Conservation (phyloP, 2,797 vertebrate species). For the Rhinophrynus dorsalis region DNA sequence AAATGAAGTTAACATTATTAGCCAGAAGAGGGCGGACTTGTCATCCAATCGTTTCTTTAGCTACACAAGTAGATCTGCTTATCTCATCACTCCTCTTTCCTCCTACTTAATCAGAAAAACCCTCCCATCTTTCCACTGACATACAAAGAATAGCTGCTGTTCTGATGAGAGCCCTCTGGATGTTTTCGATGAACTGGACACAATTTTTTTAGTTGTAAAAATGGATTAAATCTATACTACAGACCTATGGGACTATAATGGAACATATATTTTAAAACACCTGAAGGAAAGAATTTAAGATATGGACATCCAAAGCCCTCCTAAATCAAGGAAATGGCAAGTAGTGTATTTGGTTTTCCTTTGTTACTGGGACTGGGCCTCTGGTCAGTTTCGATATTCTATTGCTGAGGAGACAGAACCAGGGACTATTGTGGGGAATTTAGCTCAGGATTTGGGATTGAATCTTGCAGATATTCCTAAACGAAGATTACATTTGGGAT, state of each 20-base stretch:
- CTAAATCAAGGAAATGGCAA: no score
- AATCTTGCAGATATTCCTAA: slow-evolving; percentile 66
- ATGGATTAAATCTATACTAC: neutral
- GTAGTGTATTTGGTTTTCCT: no score
- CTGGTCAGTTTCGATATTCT: no score
- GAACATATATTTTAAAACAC: neutral
- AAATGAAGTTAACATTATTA: neutral
- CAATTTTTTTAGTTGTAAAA: neutral
- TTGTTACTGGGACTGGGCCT: no score
- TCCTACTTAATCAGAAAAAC: slow-evolving; percentile 4
- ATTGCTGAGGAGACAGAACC: no score
- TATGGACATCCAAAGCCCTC: no score
- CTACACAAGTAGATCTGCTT: neutral
- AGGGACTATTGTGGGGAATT: no score
- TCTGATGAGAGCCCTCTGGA: neutral
- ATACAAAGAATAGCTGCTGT: slow-evolving; percentile 19
- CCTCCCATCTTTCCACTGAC: slow-evolving; percentile 10
- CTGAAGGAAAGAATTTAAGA: no score
- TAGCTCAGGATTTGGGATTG: no score
- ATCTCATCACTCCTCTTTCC: neutral
- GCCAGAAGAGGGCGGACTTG: slow-evolving; percentile 14
- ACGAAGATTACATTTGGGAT: slow-evolving; percentile 77
- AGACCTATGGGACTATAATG: neutral
- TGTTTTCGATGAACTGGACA: neutral
- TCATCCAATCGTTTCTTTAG: neutral